Percentiles rank a stretch among this genome's conserved stretches.
Evolutionary conservation across 2,888 invertebrate species (phyloP).

Genomic region (Phortica okadai): DNA sequence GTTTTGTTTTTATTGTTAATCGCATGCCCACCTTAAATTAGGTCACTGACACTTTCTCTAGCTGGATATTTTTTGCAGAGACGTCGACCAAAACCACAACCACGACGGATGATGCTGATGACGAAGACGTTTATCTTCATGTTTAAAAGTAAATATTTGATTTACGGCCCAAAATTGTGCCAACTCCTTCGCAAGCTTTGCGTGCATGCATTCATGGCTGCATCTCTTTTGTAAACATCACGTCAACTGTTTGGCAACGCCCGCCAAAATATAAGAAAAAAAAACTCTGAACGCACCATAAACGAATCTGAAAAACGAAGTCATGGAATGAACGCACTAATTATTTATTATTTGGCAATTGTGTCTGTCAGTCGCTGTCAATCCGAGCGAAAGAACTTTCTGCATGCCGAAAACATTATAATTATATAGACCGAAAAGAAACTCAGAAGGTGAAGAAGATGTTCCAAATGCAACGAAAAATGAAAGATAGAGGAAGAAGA

Average conservation of each 20-base stretch:
- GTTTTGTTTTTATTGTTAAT: constrained; percentile 13
- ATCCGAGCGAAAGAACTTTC: constrained; percentile 27
- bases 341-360: constrained; percentile 74
- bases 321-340: constrained; percentile 55
- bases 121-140: constrained; percentile 8
- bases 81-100: background rate
- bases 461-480: background rate
- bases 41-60: constrained; percentile 65
- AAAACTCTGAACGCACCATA: background rate
- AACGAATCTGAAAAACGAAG: background rate
- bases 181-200: constrained; percentile 5
- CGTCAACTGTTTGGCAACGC: constrained; percentile 68
- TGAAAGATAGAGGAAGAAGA: background rate
- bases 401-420: constrained; percentile 33
- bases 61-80: constrained; percentile 20
- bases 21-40: constrained; percentile 43
- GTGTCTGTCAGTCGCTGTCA: constrained; percentile 68
- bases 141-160: constrained; percentile 63
- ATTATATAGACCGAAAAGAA: constrained; percentile 16
- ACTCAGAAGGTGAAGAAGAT: background rate
- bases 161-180: constrained; percentile 61
- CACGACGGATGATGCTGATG: constrained; percentile 9
- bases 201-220: background rate
- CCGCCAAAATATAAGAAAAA: constrained; percentile 40
- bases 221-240: constrained; percentile 55